A percentile compares a stretch with the other conserved stretches of the same genome.
These are phyloP conservation scores for Harpalus rubripes DNA, from an alignment of 2,888 invertebrate genomes.

Conservation along the genomic window DNA sequence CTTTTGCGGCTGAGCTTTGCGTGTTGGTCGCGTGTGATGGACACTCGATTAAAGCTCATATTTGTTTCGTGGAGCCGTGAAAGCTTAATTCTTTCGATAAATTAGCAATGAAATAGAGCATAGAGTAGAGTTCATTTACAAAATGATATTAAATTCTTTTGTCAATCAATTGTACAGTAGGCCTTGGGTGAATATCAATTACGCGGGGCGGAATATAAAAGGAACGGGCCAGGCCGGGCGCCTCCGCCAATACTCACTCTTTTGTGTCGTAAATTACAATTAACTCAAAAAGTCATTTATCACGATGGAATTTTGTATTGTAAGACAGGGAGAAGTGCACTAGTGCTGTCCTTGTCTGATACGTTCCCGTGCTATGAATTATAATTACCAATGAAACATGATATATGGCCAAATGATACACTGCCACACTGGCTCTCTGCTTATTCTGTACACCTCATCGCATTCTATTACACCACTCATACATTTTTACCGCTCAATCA, in stretches of 20 bases:
- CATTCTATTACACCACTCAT: not conserved
- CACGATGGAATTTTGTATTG: conserved; percentile 64
- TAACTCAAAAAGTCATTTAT: conserved; percentile 64
- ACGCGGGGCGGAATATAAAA: conserved; percentile 42
- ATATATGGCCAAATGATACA: conserved; percentile 63
- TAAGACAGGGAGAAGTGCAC: conserved; percentile 34
- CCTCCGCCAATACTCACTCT: conserved; percentile 53
- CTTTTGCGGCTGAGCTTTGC: not conserved
- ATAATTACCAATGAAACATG: conserved; percentile 60
- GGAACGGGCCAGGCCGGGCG: not conserved
- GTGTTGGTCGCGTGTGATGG: not conserved
- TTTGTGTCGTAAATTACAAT: conserved; percentile 63
- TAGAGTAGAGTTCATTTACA: conserved; percentile 6
- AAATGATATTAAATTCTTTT: conserved; percentile 8
- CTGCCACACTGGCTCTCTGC: conserved; percentile 8
- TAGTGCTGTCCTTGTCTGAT: not conserved
- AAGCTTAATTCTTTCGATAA: not conserved
- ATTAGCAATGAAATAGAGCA: conserved; percentile 6
- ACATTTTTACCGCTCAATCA: not conserved
- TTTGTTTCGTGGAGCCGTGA: not conserved
- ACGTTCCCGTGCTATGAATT: conserved; percentile 55
- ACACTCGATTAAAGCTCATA: not conserved
- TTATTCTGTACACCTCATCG: not conserved
- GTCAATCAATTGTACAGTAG: conserved; percentile 26
- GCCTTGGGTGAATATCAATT: conserved; percentile 32